These are phyloP conservation scores for Ornithoptera priamus DNA, from an alignment of 2,888 invertebrate genomes.

Conservation along the genomic window DNA sequence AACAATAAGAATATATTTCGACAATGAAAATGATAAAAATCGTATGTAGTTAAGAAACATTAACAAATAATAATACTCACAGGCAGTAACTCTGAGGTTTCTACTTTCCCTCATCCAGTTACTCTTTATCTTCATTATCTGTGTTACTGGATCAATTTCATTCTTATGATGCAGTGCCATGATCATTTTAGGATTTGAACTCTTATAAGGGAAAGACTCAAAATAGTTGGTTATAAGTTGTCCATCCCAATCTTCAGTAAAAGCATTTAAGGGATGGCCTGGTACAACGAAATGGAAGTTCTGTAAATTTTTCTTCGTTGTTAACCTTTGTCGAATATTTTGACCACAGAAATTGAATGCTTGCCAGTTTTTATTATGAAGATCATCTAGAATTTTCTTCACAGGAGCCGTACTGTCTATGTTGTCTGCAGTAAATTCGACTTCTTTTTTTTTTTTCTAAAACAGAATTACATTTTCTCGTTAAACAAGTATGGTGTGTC, in stretches of 20 bases:
- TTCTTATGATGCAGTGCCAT: conserved; percentile 45
- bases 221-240: conserved; percentile 56
- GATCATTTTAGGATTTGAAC: conserved; percentile 59
- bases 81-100: conserved; percentile 37
- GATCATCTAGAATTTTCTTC: conserved; percentile 50
- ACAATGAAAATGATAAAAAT: neutral
- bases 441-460: conserved; percentile 34
- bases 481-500: no score
- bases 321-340: conserved; percentile 44
- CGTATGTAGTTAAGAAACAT: no score
- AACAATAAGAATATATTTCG: conserved; percentile 19
- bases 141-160: conserved; percentile 57
- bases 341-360: conserved; percentile 49
- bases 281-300: conserved; percentile 48
- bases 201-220: conserved; percentile 59
- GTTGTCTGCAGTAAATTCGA: conserved; percentile 44
- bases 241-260: conserved; percentile 65
- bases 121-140: conserved; percentile 51
- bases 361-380: conserved; percentile 46
- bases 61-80: conserved; percentile 40
- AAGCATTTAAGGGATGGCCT: conserved; percentile 56
- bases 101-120: conserved; percentile 47
- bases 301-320: conserved; percentile 30
- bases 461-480: conserved; percentile 11
- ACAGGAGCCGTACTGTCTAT: conserved; percentile 54